Evolutionary conservation across 1,140 invertebrate species (phyloP).

Genomic region (Papilio polytes): DNA sequence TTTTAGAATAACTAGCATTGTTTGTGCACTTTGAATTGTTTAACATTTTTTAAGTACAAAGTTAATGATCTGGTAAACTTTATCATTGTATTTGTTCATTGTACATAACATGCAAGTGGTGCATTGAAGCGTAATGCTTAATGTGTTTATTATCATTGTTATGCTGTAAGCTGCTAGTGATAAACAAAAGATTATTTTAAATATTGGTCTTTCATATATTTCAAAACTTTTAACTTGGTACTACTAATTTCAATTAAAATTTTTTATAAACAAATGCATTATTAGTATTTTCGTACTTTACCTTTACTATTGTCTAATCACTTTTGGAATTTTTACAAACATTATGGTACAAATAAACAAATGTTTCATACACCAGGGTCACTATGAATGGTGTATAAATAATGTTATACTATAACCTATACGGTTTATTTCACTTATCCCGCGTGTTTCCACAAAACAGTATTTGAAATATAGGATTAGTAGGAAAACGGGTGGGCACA

Average conservation of each 20-base stretch:
- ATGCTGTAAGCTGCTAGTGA: too few species aligned
- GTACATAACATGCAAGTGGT: neutral
- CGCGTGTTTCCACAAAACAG: slow-evolving; percentile 71
- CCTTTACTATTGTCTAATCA: too few species aligned
- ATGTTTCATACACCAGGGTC: neutral
- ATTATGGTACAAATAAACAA: too few species aligned
- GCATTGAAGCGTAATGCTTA: too few species aligned
- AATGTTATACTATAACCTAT: slow-evolving; percentile 61
- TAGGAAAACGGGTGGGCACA: slow-evolving; percentile 81
- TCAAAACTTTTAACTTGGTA: too few species aligned
- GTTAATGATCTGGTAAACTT: neutral
- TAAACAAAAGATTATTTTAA: too few species aligned
- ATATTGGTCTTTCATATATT: too few species aligned
- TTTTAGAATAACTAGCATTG: neutral
- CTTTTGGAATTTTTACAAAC: too few species aligned
- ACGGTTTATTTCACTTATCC: slow-evolving; percentile 64
- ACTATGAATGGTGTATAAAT: neutral
- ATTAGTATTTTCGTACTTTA: too few species aligned
- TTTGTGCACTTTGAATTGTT: neutral
- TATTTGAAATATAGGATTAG: slow-evolving; percentile 70
- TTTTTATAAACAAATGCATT: too few species aligned
- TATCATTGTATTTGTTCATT: slow-evolving; percentile 8
- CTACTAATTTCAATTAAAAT: too few species aligned
- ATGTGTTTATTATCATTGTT: too few species aligned
- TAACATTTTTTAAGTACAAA: slow-evolving; percentile 19